Conservation (phyloP, 2,113 vertebrate genomes). For the Cynoglossus semilaevis region DNA sequence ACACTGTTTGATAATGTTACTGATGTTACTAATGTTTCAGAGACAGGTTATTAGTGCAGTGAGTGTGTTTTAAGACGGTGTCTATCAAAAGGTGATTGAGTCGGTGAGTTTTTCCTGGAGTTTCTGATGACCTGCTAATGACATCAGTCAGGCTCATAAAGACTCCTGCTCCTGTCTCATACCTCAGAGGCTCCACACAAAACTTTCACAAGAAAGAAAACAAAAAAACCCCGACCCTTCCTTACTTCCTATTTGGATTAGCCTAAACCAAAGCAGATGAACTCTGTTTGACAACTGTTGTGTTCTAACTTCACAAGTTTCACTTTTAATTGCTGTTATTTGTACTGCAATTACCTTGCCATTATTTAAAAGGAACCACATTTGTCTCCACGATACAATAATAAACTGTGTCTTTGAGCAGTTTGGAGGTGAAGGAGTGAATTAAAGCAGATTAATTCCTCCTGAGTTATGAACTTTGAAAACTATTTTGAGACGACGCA, state of each 20-base stretch:
- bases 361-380: constrained; percentile 35
- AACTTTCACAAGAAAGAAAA: constrained; percentile 30
- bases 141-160: constrained; percentile 57
- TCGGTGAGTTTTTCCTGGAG: constrained; percentile 30
- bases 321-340: constrained; percentile 35
- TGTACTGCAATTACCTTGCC: constrained; percentile 32
- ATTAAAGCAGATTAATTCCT: constrained; percentile 65
- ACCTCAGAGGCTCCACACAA: constrained; percentile 33
- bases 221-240: constrained; percentile 8
- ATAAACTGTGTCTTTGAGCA: constrained; percentile 35
- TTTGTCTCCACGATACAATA: constrained; percentile 39
- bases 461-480: constrained; percentile 55
- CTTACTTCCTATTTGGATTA: constrained; percentile 30
- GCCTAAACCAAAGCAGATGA: constrained; percentile 5
- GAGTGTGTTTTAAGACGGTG: constrained; percentile 31
- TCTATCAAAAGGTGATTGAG: constrained; percentile 32
- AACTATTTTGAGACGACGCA: constrained; percentile 75
- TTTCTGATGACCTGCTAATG: constrained; percentile 59
- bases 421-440: constrained; percentile 48
- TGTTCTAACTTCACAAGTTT: constrained; percentile 26
- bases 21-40: constrained; percentile 2
- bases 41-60: constrained; percentile 28
- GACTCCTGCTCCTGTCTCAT: constrained; percentile 17
- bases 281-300: background rate
- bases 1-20: background rate